Conservation (phyloP, 2,113 vertebrate genomes). For the Micromys minutus region DNA sequence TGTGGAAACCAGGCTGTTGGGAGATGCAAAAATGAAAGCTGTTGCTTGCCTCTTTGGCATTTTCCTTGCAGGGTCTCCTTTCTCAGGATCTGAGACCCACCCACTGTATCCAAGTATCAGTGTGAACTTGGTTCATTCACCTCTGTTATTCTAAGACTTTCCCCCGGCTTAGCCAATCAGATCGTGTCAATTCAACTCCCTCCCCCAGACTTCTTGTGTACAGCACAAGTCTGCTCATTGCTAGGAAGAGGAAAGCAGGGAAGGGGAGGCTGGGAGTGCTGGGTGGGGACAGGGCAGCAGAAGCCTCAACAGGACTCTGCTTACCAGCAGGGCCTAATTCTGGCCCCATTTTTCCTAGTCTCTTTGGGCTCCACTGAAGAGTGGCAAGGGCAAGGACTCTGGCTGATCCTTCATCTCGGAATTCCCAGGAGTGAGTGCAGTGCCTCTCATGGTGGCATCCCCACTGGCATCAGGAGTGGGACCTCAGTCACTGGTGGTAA, state of each 20-base stretch:
- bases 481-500: neutral
- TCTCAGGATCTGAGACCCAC: neutral
- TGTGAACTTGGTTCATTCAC: neutral
- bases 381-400: neutral
- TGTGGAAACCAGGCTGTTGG: neutral
- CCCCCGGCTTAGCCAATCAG: neutral
- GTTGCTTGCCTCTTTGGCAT: neutral
- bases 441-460: fast-evolving
- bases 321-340: neutral
- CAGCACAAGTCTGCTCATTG: neutral
- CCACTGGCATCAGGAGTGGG: neutral
- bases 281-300: neutral
- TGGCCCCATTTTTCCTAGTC: neutral
- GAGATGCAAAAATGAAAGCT: neutral
- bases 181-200: neutral
- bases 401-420: neutral
- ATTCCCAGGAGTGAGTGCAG: neutral
- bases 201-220: neutral
- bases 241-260: neutral
- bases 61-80: neutral
- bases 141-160: neutral
- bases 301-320: neutral
- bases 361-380: neutral
- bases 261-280: neutral
- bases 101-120: neutral